phyloP scores from a whole-genome alignment of 2,888 invertebrate species.

The Pseudeuparius sepicola region DNA sequence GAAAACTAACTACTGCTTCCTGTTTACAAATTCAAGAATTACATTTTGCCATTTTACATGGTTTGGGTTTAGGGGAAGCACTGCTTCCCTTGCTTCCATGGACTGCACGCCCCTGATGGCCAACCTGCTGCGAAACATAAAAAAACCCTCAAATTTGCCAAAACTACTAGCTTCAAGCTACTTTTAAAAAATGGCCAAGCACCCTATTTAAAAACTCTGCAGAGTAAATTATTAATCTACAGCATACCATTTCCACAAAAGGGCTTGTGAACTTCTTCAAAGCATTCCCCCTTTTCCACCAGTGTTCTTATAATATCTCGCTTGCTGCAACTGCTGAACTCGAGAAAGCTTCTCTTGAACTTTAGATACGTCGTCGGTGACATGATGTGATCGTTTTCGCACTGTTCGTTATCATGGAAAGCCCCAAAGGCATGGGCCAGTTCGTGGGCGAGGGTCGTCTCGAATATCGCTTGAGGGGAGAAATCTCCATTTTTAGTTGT shows the following conservation, averaged over 20 bases:
- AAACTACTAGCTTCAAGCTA: no score
- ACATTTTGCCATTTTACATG: no score
- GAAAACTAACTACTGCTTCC: no score
- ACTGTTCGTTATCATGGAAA: slow-evolving; percentile 28
- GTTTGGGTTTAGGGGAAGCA: no score
- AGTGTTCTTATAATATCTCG: slow-evolving; percentile 40
- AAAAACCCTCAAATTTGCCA: no score
- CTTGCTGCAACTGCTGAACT: slow-evolving; percentile 45
- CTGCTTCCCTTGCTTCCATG: no score
- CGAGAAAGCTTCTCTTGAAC: slow-evolving; percentile 35
- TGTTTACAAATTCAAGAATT: no score
- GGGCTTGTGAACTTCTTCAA: slow-evolving; percentile 38
- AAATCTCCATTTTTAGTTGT: slow-evolving; percentile 6
- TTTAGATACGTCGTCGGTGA: slow-evolving; percentile 39
- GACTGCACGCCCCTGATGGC: no score
- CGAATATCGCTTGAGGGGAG: slow-evolving; percentile 42
- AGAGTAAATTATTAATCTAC: no score
- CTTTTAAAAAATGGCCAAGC: no score
- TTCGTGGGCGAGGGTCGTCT: slow-evolving; percentile 30
- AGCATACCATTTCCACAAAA: slow-evolving; percentile 49
- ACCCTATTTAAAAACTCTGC: no score
- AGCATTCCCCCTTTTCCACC: slow-evolving; percentile 43
- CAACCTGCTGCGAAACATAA: no score
- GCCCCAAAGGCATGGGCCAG: slow-evolving; percentile 16
- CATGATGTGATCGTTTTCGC: slow-evolving; percentile 42